A percentile compares a stretch with the other conserved stretches of the same genome.
These are phyloP conservation scores for Lepidurus arcticus DNA, from an alignment of 1,140 invertebrate species.

Conservation along the genomic window DNA sequence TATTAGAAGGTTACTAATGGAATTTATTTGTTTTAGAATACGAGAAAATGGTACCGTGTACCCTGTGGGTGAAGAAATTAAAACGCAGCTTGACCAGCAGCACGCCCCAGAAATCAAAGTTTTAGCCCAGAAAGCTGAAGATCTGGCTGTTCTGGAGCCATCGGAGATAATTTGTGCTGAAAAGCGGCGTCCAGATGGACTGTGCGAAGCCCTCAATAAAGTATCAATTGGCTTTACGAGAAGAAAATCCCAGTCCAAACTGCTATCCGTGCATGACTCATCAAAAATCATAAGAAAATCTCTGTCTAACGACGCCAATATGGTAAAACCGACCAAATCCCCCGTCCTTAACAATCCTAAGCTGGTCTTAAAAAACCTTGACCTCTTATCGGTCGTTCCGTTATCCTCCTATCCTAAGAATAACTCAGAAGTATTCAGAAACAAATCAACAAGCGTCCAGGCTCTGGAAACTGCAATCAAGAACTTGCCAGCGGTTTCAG, in stretches of 20 bases:
- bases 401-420: background rate
- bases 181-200: background rate
- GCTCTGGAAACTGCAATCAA: background rate
- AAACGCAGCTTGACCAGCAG: background rate
- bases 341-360: background rate
- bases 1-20: background rate
- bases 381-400: background rate
- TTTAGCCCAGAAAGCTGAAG: background rate
- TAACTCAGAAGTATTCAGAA: background rate
- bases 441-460: background rate
- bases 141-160: background rate
- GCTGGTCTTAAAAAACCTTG: background rate
- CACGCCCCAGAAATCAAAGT: background rate
- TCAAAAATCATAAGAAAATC: background rate
- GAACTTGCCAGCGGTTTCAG: background rate
- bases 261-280: constrained; percentile 1
- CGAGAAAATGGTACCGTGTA: background rate
- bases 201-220: background rate
- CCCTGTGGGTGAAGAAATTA: background rate
- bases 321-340: background rate
- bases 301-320: background rate
- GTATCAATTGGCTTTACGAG: background rate
- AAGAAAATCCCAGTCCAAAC: background rate
- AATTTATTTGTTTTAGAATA: background rate
- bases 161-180: background rate